Evolutionary conservation across 2,113 vertebrate genomes (phyloP).

Genomic region (Synodontis membranacea): DNA sequence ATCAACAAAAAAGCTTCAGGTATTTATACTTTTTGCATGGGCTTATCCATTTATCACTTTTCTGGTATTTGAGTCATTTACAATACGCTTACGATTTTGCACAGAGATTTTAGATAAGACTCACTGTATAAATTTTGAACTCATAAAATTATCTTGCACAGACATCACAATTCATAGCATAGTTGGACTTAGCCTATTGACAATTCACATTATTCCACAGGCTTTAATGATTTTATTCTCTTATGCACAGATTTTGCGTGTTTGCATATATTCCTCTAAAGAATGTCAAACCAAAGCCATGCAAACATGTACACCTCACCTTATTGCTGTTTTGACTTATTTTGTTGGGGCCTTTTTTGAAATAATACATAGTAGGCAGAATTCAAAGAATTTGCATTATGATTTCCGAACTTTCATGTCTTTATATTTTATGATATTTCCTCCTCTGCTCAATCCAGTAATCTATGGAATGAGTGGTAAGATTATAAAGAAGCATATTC

Average conservation of each 20-base stretch:
- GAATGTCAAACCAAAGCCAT: constrained; percentile 60
- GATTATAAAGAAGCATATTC: constrained; percentile 32
- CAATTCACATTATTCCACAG: constrained; percentile 53
- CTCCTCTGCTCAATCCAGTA: constrained; percentile 61
- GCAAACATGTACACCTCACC: constrained; percentile 61
- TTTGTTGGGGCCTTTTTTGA: constrained; percentile 59
- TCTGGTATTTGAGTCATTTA: constrained; percentile 50
- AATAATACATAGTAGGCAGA: constrained; percentile 56
- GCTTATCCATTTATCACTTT: constrained; percentile 56
- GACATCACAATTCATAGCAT: constrained; percentile 51
- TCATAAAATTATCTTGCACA: constrained; percentile 61
- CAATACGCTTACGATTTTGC: constrained; percentile 58
- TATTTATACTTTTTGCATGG: constrained; percentile 56
- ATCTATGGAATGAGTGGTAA: constrained; percentile 61
- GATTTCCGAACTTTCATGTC: constrained; percentile 58
- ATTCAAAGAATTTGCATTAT: constrained; percentile 46
- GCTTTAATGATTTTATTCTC: constrained; percentile 59
- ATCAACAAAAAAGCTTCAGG: constrained; percentile 53
- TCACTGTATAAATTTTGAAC: constrained; percentile 57
- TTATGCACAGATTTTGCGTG: constrained; percentile 61
- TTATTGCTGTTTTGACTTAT: constrained; percentile 58
- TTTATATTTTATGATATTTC: constrained; percentile 63
- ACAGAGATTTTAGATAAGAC: constrained; percentile 50
- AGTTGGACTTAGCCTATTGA: constrained; percentile 41
- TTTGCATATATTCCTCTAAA: constrained; percentile 56